A percentile compares a stretch with the other conserved stretches of the same genome.
These are phyloP conservation scores for Morus bassanus DNA, from an alignment of 2,797 vertebrate genomes.

Conservation along the genomic window DNA sequence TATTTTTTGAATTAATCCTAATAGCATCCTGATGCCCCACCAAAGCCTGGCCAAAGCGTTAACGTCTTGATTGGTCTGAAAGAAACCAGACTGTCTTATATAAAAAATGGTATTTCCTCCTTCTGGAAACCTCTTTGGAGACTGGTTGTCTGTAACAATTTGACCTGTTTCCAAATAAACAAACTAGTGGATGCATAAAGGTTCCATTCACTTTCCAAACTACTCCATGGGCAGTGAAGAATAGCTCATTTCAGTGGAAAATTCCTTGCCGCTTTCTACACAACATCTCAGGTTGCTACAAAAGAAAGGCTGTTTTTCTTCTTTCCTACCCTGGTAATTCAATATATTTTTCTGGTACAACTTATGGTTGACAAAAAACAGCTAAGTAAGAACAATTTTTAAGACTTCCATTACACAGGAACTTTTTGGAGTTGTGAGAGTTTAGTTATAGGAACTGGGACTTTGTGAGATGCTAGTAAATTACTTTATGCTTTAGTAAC, in stretches of 20 bases:
- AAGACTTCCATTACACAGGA: background rate
- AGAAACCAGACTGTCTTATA: background rate
- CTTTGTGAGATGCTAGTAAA: conserved; percentile 12
- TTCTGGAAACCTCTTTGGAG: background rate
- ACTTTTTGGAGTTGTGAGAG: background rate
- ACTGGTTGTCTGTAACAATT: background rate
- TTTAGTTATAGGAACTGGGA: background rate
- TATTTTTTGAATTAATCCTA: background rate
- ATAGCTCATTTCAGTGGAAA: conserved; percentile 22
- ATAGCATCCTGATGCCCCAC: background rate
- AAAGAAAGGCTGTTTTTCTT: background rate
- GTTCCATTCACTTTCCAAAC: background rate
- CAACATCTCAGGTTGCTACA: background rate
- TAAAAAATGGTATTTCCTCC: conserved; percentile 1
- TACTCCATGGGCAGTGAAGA: background rate
- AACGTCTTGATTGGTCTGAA: background rate
- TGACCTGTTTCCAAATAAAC: background rate
- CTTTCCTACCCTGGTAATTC: background rate
- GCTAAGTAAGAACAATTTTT: background rate
- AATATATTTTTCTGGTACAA: background rate
- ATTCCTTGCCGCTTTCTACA: background rate
- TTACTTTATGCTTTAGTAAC: background rate
- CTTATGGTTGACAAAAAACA: background rate
- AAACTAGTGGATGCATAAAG: background rate
- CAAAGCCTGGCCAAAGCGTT: background rate